phyloP scores from a whole-genome alignment of 2,113 vertebrate species.

The Phaethornis superciliosus region DNA sequence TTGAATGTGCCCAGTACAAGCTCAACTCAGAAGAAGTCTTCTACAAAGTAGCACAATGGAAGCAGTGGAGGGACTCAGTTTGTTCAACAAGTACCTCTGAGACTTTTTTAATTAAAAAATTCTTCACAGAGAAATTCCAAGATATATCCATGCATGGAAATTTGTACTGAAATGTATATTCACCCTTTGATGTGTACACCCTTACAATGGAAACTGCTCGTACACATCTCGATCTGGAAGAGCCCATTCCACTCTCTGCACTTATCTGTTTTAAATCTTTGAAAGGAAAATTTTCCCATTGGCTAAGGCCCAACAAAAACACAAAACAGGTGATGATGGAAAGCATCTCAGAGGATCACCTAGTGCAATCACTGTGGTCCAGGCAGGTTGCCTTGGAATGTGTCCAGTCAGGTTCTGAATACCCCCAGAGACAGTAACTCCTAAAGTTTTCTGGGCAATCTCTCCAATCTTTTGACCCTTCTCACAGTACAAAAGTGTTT shows the following conservation, averaged over 20 bases:
- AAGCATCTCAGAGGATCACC: background rate
- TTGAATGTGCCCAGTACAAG: no score
- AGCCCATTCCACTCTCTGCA: background rate
- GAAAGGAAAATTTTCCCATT: background rate
- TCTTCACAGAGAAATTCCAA: background rate
- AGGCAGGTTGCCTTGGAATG: background rate
- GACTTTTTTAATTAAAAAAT: background rate
- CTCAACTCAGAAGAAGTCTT: background rate
- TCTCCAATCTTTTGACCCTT: background rate
- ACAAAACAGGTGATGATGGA: background rate
- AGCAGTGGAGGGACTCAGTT: fast-evolving
- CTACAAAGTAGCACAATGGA: background rate
- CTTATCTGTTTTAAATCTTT: background rate
- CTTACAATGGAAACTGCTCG: background rate
- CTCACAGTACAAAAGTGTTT: background rate
- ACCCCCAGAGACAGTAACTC: background rate
- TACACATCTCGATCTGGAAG: background rate
- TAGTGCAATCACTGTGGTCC: background rate
- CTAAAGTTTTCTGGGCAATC: background rate
- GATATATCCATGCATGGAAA: background rate
- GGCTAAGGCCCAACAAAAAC: background rate
- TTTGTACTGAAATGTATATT: background rate
- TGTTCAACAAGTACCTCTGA: background rate
- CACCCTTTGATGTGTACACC: fast-evolving
- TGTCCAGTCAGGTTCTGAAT: background rate